Base-by-base conservation (phyloP, 2,888 invertebrate species). In the Gymnosoma rotundatum region DNA sequence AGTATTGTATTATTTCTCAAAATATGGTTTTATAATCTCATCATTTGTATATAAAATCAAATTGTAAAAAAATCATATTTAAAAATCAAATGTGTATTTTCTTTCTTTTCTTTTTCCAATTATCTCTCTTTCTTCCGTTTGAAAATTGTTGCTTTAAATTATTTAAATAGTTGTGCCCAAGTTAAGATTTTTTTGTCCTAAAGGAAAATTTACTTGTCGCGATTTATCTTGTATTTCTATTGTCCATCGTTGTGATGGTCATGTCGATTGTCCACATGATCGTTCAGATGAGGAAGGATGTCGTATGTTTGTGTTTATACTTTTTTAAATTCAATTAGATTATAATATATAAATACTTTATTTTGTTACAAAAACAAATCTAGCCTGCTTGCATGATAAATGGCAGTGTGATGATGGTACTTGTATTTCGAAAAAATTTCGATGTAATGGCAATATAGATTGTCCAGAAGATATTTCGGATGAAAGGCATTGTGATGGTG, bases 391-490 rank as follows among this genome's bases (percentile, higher is more conserved):
- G 89, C 92, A 94, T 87, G 93, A 94, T 89, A 94, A 95, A 91
- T 96, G 96, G 94, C 94, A 95, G 88, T 98, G 97, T 92, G 94
- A 95, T 89, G 94, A 94, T 89, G 95, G 95, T 82, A 93, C 92
- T 89, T 96, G 96, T 91, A 94, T 95, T 89, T 92, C 93, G 85
- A 93, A 93, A 87, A 93, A 91, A 87, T 93, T 93, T 88, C 93
- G 94, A 80, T 96, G 96, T 91, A 94, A 96, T 89, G 94, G 95
- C 85, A 93, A 93, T 83, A 93, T 94, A 88, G 95, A 97, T 92
- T 97, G 96, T 92, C 94, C 93, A 0, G 93, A 94, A 54, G 95
- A 96, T 92, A 94, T 94, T 87, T 95, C 94, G 78, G 97, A 97
- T 91, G 96, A 97, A 91, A 92, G 94, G 87, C 93, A 95, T 91